phyloP scores from a whole-genome alignment of 2,797 vertebrate genomes.

The Helarctos malayanus region DNA sequence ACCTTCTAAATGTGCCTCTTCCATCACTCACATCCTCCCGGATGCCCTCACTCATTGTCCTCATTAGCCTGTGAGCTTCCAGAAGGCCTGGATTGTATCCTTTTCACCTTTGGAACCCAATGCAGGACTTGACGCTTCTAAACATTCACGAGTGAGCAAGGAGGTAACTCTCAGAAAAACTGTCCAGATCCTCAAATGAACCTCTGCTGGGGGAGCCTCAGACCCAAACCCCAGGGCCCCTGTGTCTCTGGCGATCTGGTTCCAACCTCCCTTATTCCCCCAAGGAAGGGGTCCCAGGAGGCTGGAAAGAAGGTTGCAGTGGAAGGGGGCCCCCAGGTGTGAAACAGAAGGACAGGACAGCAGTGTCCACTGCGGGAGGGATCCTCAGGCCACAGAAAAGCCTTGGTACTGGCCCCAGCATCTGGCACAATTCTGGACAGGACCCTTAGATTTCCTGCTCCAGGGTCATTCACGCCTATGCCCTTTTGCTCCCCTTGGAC shows the following conservation, averaged over 20 bases:
- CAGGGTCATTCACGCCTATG: accelerated
- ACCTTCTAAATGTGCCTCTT: not conserved
- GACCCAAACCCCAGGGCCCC: not conserved
- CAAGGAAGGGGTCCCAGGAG: not conserved
- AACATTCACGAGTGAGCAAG: not conserved
- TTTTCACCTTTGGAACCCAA: not conserved
- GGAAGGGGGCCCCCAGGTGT: not conserved
- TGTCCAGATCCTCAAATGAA: not conserved
- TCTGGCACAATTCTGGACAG: not conserved
- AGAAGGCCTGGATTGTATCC: not conserved
- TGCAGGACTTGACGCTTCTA: not conserved
- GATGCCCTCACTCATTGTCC: not conserved
- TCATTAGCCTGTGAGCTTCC: not conserved
- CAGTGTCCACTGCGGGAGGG: not conserved
- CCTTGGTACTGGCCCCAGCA: not conserved
- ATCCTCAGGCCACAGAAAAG: not conserved
- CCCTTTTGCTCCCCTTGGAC: not conserved
- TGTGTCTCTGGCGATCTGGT: not conserved
- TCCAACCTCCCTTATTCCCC: not conserved
- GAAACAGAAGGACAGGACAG: not conserved
- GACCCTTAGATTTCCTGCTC: not conserved
- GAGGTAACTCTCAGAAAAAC: not conserved
- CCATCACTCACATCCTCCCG: not conserved
- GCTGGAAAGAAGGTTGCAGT: not conserved
- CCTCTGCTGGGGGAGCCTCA: not conserved